Percentiles rank a stretch among this genome's conserved stretches.
Evolutionary conservation across 2,888 invertebrate genomes (phyloP).

Genomic region (Bombylius major): DNA sequence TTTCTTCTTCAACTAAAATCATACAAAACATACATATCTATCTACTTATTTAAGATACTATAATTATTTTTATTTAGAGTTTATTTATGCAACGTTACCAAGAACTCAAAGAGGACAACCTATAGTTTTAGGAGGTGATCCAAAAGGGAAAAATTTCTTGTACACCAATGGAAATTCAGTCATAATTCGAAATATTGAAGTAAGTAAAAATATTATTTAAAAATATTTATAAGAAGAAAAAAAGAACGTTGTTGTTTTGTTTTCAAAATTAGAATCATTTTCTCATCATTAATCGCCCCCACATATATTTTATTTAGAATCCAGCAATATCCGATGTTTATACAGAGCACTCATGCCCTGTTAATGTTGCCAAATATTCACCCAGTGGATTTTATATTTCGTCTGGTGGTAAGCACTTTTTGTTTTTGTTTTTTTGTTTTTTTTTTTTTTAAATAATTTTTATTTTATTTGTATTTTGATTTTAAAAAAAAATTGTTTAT

Average conservation of each 20-base stretch:
- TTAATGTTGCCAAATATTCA: slow-evolving; percentile 95
- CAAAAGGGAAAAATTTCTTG: slow-evolving; percentile 91
- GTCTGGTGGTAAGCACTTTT: slow-evolving; percentile 70
- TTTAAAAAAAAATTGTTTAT: too few relatives aligned
- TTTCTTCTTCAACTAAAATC: neutral
- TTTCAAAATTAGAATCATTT: neutral
- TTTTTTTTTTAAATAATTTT: neutral
- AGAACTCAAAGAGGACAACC: slow-evolving; percentile 90
- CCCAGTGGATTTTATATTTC: slow-evolving; percentile 98
- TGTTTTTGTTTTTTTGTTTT: neutral
- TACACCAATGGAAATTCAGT: slow-evolving; percentile 97
- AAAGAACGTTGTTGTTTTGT: too few relatives aligned
- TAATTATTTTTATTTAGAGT: slow-evolving; percentile 44
- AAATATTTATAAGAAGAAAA: too few relatives aligned
- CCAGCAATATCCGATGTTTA: slow-evolving; percentile 90
- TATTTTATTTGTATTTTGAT: slow-evolving; percentile 1
- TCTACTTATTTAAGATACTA: too few relatives aligned
- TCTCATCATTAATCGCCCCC: slow-evolving; percentile 1
- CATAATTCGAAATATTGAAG: slow-evolving; percentile 90
- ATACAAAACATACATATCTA: neutral
- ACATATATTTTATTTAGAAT: slow-evolving; percentile 44
- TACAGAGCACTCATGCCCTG: slow-evolving; percentile 90
- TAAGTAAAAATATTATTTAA: slow-evolving; percentile 32
- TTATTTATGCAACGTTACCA: slow-evolving; percentile 85
- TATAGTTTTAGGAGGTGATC: slow-evolving; percentile 87